Evolutionary conservation across 2,888 invertebrate genomes (phyloP), one percentile per base, ranked within the genome.

Genomic region (Hedychridium roseum): DNA sequence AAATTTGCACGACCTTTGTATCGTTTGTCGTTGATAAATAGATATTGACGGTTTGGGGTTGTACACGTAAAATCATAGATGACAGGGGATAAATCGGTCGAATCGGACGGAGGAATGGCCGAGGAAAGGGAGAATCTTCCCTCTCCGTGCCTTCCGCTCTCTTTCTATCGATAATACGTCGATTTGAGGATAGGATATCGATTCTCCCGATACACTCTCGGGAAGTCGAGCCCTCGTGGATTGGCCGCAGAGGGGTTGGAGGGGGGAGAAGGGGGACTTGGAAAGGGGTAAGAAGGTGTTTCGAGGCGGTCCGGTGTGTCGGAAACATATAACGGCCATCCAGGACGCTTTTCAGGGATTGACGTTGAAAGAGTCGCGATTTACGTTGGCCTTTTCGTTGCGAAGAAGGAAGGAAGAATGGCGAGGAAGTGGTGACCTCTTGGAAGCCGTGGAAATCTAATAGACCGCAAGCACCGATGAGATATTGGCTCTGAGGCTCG

Each of bases 361-460:
- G 67, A 64, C 62, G 65, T 57, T 61, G 67, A 66, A 66, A 63
- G 68, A 64, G 62, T 55, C 48, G 41, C 66, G 61, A 51, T 66
- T 64, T 57, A 55, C 54, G 61, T 50, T 48, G 30, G 44, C 30
- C 45, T 52, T 52, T 60, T 50, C 38, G 16, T 21, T 35, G 18
- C 11, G 15, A 36, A 47, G n/a, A 31, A 37, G 12, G 35, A 36
- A 42, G 28, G 26, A 32, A 32, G 15, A 15, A 38, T 26, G 39
- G 31, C 11, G 46, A 49, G 36, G 34, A 40, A 44, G 31, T 41
- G 38, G 57, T 48, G 52, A 54, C 61, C 68, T 56, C 50, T 54
- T 57, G 50, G 64, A 69, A 67, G 50, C 62, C 64, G 60, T 66
- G 63, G 63, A 70, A 73, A 74, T 74, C 70, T 73, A 72, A 74